These are phyloP conservation scores for Lithophane ornitopus DNA, from an alignment of 2,888 invertebrate genomes.

Conservation along the genomic window DNA sequence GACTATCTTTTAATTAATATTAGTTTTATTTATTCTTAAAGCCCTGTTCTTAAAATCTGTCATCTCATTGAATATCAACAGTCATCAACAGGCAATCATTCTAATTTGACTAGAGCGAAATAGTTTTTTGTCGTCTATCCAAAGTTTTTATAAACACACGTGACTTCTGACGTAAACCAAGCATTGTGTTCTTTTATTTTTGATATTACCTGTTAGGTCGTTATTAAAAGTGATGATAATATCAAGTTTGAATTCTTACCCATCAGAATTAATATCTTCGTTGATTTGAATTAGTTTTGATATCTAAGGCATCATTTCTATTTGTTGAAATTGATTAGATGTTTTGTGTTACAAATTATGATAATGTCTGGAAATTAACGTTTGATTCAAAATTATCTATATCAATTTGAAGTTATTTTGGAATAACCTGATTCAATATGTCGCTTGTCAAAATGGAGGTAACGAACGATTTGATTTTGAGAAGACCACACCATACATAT, in stretches of 20 bases:
- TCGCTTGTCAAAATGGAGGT: neutral
- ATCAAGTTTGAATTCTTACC: neutral
- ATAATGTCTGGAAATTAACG: conserved; percentile 1
- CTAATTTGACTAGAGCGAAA: conserved; percentile 4
- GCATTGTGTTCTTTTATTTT: neutral
- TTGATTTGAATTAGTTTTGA: conserved; percentile 8
- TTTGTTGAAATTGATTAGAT: conserved; percentile 20
- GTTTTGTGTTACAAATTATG: conserved; percentile 34
- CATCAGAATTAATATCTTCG: conserved; percentile 10
- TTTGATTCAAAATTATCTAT: neutral
- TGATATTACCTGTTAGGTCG: conserved; percentile 1
- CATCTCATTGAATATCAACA: neutral
- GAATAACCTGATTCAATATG: neutral
- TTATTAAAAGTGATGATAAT: conserved; percentile 2
- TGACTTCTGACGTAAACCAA: conserved; percentile 34
- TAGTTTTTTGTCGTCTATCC: conserved; percentile 33
- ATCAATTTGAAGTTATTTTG: neutral
- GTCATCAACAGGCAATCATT: conserved; percentile 16
- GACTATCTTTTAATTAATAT: neutral
- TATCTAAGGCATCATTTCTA: neutral
- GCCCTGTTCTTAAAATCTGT: neutral
- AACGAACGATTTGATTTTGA: too few species aligned
- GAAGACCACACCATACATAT: too few species aligned
- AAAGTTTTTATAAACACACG: conserved; percentile 30
- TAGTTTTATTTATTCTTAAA: neutral